Conservation (phyloP, 53 echinoderm and acorn worm genomes). For the Paracentrotus lividus region DNA sequence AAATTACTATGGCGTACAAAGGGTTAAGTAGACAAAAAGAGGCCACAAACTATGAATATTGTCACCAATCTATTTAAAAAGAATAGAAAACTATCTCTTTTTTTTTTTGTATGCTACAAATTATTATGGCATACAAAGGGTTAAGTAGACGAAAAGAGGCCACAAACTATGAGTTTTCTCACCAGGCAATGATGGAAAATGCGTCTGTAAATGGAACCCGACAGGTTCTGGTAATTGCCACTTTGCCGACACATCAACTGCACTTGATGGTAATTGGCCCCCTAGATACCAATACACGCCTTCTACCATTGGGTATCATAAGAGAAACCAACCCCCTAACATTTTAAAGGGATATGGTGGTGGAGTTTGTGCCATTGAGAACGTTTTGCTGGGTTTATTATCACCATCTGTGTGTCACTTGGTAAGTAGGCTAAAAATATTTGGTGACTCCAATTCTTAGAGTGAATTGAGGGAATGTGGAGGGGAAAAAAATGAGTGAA, state of each 20-base stretch:
- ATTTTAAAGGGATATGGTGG: too few species aligned
- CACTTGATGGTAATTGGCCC: slow-evolving; percentile 45
- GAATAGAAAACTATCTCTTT: too few species aligned
- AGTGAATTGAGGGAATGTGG: too few species aligned
- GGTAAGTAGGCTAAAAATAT: too few species aligned
- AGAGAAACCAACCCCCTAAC: neutral
- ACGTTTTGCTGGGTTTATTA: too few species aligned
- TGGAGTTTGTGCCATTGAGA: too few species aligned
- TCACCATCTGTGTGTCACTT: too few species aligned
- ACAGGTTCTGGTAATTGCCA: slow-evolving; percentile 60
- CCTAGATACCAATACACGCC: slow-evolving; percentile 31
- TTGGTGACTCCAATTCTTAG: too few species aligned
- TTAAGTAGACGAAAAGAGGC: neutral
- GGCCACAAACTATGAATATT: neutral
- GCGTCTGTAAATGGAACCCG: slow-evolving; percentile 7
- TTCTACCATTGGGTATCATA: neutral
- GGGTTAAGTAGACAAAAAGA: neutral
- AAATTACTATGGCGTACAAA: too few species aligned
- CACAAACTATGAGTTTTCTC: neutral
- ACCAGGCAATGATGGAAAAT: slow-evolving; percentile 45
- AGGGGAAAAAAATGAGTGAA: too few species aligned
- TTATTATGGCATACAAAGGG: too few species aligned
- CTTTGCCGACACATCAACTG: slow-evolving; percentile 48
- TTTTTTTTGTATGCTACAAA: too few species aligned
- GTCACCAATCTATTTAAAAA: slow-evolving; percentile 22